Base-by-base conservation (phyloP, 2,113 vertebrate genomes). In the Micronycteris hirsuta region DNA sequence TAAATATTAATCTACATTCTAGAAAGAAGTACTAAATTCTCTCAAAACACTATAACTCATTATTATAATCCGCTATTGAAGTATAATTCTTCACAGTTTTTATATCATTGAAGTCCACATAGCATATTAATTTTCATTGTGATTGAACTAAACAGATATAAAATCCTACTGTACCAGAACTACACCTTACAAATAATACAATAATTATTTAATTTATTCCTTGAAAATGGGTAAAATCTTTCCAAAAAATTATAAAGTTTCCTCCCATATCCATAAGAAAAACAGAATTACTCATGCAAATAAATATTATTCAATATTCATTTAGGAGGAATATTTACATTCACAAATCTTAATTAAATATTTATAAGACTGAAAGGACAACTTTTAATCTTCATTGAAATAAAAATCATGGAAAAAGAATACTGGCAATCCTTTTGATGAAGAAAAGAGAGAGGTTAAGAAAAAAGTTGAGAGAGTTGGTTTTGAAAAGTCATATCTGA, bases 271-370 rank as follows among this genome's bases (percentile, higher is more conserved):
- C 24, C 65, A 88, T n/a, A 68, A 81, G 33, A 45, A 56, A 61
- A 91, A 41, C 1, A 78, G 63, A 78, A 85, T 22, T 58, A 56
- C 68, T 73, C 16, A 90, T 82, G 61, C 26, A 96, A 81, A 73
- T 84, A 88, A 76, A 63, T 36, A 17, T 89, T 78, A 85, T 41
- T 84, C 12, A 78, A 63, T 43, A 84, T 86, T 93, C 20, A 86
- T 71, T 86, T 58, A 92, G 80, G 70, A 58, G 6, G 5, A 89
- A 77, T 73, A 91, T 61, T 61, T 89, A 95, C 22, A 93, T 80
- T 26, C 15, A 77, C 28, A 92, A 9, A 73, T 13, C 92, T 54
- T 94, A 49, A 86, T 87, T 93, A 95, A 76, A 85, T 93, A 92
- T 67, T 84, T 82, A 83, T 19, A 95, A 61, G 41, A 71, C 11